These are phyloP conservation scores for Cerceris ruficornis DNA, from an alignment of 2,888 invertebrate genomes.

Conservation along the genomic window DNA sequence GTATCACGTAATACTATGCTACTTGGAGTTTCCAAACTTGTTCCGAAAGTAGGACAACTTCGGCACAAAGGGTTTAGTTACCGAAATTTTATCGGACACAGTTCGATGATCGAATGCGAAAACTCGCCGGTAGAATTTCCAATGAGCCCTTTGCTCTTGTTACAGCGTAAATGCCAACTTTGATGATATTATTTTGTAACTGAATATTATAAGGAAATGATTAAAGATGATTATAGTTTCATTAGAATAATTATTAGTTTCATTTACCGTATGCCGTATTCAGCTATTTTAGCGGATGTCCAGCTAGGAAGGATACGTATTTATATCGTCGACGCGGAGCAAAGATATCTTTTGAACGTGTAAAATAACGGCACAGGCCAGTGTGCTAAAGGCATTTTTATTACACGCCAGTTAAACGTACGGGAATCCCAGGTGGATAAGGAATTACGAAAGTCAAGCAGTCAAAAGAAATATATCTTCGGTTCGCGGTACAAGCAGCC, in stretches of 20 bases:
- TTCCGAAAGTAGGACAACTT: constrained; percentile 47
- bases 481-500: constrained; percentile 11
- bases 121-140: not conserved
- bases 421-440: constrained; percentile 16
- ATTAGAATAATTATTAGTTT: no score
- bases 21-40: constrained; percentile 36
- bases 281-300: no score
- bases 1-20: constrained; percentile 1
- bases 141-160: no score
- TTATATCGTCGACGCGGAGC: not conserved
- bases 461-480: constrained; percentile 33
- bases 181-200: no score
- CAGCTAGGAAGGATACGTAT: not conserved
- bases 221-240: no score
- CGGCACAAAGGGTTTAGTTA: constrained; percentile 32
- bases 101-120: not conserved
- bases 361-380: constrained; percentile 14
- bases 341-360: not conserved
- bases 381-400: constrained; percentile 33
- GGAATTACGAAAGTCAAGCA: constrained; percentile 23
- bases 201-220: no score
- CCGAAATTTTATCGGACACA: not conserved
- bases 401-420: constrained; percentile 9
- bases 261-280: no score
- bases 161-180: no score